Percentiles rank a stretch among this genome's conserved stretches.
Conservation (phyloP, 2,113 vertebrate species). For the Corapipo altera region DNA sequence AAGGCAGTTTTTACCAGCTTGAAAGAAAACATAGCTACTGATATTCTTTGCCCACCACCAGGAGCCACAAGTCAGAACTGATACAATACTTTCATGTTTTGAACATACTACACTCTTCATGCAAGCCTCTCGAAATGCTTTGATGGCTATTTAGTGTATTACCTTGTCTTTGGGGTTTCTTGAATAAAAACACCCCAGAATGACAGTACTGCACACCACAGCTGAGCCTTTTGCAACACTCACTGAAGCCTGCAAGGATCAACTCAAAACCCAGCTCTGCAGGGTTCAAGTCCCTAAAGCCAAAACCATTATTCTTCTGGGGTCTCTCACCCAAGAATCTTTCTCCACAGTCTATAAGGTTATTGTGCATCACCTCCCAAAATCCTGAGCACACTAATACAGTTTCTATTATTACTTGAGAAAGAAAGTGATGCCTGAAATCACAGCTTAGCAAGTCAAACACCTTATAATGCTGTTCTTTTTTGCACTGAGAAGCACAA, state of each 20-base stretch:
- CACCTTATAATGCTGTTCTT: background rate
- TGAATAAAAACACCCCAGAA: background rate
- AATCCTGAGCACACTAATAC: background rate
- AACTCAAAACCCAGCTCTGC: background rate
- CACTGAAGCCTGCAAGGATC: background rate
- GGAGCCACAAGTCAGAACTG: background rate
- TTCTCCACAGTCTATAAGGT: background rate
- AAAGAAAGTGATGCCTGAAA: background rate
- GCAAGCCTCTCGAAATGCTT: background rate
- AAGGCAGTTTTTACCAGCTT: conserved; percentile 2
- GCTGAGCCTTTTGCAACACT: background rate
- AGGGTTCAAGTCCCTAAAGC: background rate
- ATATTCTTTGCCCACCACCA: background rate
- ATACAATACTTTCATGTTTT: background rate
- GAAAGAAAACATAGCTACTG: background rate
- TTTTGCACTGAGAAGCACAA: background rate
- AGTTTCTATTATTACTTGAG: background rate
- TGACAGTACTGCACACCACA: background rate
- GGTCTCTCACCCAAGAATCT: background rate
- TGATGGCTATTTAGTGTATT: background rate
- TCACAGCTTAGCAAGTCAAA: background rate
- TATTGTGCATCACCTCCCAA: background rate
- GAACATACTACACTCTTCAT: background rate
- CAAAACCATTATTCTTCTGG: background rate
- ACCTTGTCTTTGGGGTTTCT: background rate